These are phyloP conservation scores for Rhaphigaster nebulosa DNA, from an alignment of 2,888 invertebrate species.

Conservation along the genomic window DNA sequence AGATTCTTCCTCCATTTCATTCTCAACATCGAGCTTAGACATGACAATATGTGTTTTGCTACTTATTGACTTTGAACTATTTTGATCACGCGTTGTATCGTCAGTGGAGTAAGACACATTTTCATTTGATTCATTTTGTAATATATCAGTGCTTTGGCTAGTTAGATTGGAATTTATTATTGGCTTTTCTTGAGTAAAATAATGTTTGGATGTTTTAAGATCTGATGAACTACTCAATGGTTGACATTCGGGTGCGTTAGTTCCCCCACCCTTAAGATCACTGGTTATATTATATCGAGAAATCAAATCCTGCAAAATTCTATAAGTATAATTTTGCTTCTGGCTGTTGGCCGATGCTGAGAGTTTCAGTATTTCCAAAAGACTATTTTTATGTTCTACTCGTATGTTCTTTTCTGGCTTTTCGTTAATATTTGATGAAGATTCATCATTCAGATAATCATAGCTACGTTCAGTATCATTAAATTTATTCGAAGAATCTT, in stretches of 20 bases:
- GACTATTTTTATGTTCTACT: background rate
- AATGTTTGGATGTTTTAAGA: background rate
- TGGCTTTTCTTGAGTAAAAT: background rate
- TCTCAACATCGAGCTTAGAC: background rate
- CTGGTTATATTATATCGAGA: background rate
- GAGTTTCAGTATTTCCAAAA: background rate
- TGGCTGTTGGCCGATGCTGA: background rate
- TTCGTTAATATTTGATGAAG: background rate
- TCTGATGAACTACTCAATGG: background rate
- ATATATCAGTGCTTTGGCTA: background rate
- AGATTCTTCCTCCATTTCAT: background rate
- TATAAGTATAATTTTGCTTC: background rate
- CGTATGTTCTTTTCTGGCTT: background rate
- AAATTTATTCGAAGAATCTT: background rate
- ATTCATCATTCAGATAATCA: background rate
- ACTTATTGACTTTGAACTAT: background rate
- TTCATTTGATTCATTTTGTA: background rate
- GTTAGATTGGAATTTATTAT: background rate
- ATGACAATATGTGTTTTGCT: background rate
- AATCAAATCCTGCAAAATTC: background rate
- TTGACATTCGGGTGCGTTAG: background rate
- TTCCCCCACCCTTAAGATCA: background rate
- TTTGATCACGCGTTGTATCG: background rate
- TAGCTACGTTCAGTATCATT: background rate
- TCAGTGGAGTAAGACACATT: background rate